Base-by-base conservation (phyloP, 2,113 vertebrate genomes). In the Gallinago undulata region DNA sequence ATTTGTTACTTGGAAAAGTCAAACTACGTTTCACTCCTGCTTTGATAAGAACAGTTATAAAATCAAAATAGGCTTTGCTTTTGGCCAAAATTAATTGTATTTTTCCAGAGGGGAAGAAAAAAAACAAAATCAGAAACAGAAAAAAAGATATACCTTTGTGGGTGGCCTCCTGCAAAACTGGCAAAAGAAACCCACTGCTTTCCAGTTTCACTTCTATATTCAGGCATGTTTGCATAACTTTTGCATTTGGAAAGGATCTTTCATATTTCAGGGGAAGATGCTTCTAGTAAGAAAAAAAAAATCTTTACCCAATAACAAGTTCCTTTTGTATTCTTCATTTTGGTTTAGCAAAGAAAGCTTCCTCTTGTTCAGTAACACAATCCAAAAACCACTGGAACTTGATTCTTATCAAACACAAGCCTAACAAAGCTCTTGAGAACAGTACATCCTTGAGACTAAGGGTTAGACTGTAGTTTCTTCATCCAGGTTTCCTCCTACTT, bases 201-300 rank as follows among this genome's bases (percentile, higher is more conserved):
- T 96, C 95, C 92, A 94, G 94, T 94, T 95, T 89, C 75, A 91
- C 41, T 91, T 94, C 95, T 96, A 96, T 90, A 96, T 95, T 96
- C 90, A 96, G 91, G 84, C 53, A 75, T 89, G 96, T 96, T 95
- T 97, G 90, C 92, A 95, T 96, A 96, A 96, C 95, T 96, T 94
- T 89, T 93, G 86, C 90, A 87, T 97, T 96, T 96, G 89, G 81
- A 94, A 96, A 84, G n/a, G 64, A 84, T 96, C 76, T 95, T 93
- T 93, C 92, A 87, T 86, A 90, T 81, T 97, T 96, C 92, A 94
- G 57, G 35, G 62, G 70, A 95, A 94, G 90, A 95, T 80, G 37
- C 48, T 57, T 96, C 92, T 89, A 72, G 48, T 78, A 89, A 72
- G 76, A 30, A 76, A 76, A 87, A 76, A 76, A 37, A 43, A 76